Base-by-base conservation (phyloP, 2,888 invertebrate species). In the Pollenia angustigena region DNA sequence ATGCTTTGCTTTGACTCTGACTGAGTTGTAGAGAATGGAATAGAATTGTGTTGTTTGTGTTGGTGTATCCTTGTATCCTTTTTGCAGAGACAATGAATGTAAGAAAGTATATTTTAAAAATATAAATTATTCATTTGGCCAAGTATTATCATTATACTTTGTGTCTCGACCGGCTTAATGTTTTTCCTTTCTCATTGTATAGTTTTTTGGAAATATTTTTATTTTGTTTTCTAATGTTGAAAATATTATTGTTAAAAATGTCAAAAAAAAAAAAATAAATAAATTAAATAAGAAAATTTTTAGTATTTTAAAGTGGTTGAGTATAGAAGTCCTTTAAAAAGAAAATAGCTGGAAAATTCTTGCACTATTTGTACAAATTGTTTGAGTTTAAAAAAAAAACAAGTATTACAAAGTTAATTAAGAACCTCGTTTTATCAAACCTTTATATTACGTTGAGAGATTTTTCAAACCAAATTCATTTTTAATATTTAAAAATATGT, bases 111-210 rank as follows among this genome's bases (percentile, higher is more conserved):
- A 42, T 85, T 75, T 74, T 42, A 81, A 72, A 66, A 75, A 40
- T 68, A 86, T 86, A 86, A 80, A 86, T 86, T 83, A 86, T 86
- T 86, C 83, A 86, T 83, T 80, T 86, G 75, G 58, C 83, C 78
- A 81, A 83, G 69, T 87, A 75, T 84, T 66, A 80, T 87, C 75
- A 80, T 84, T 42, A 52, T 62, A 64, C 42, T 82, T 74, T 85
- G 74, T 78, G 62, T 78, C 82, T 64, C 62, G 74, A 80, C 64
- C 46, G 52, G 40, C 32, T 71, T 71, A 56, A 56, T 75, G 54
- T 66, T 69, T 68, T 72, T 62, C n/a, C 23, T 60, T 12, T 69
- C 14, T n/a, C 2, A 56, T 52, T n/a, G 23, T 44, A 23, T 23
- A n/a, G 71, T 71, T 32, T 32, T 16, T 42, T 32, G 23, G 60